Evolutionary conservation across 2,797 vertebrate species (phyloP).

Genomic region (Premnoplex brunnescens): DNA sequence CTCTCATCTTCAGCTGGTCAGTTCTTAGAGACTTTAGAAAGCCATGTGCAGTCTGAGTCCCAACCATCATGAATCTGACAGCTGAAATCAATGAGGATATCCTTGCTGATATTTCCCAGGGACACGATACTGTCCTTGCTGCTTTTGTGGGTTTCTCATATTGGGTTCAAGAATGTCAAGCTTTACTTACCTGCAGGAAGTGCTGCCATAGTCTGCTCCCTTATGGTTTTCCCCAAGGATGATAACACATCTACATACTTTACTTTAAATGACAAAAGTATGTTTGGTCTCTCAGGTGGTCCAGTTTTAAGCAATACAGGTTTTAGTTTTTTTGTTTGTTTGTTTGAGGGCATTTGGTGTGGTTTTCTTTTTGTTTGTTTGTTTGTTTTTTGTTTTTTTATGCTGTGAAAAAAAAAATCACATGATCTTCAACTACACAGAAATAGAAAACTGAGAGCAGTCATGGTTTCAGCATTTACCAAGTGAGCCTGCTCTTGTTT

Average conservation of each 20-base stretch:
- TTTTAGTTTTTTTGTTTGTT: too few relatives aligned
- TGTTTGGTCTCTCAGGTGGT: rapidly evolving
- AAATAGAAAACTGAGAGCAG: neutral
- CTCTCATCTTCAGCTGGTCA: neutral
- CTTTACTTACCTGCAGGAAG: neutral
- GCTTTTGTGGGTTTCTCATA: neutral
- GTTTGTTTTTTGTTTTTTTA: neutral
- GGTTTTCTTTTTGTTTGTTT: neutral
- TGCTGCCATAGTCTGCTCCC: neutral
- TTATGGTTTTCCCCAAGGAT: neutral
- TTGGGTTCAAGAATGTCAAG: neutral
- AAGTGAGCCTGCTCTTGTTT: neutral
- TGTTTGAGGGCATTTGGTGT: too few relatives aligned
- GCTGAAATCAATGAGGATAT: neutral
- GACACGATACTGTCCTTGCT: neutral
- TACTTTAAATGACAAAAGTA: neutral
- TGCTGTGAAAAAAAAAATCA: neutral
- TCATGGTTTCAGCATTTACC: neutral
- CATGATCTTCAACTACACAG: neutral
- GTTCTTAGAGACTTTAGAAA: neutral
- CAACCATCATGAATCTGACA: neutral
- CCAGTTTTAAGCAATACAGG: neutral
- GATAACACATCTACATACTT: neutral
- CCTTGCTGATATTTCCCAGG: neutral
- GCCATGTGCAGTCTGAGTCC: neutral